Evolutionary conservation across 2,888 invertebrate genomes (phyloP).

Genomic region (Gryllus longicercus): DNA sequence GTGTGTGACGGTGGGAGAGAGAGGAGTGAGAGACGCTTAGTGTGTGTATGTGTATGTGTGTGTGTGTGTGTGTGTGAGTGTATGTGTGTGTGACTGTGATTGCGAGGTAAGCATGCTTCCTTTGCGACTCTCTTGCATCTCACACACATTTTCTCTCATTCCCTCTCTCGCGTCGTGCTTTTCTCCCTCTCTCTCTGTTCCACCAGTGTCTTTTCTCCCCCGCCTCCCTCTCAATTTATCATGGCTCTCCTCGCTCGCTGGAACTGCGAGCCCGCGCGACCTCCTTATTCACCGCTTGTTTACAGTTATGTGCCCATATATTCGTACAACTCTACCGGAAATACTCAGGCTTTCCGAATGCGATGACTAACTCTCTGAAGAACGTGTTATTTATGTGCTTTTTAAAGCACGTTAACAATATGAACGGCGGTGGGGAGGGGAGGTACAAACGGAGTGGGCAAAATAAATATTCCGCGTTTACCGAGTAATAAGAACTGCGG

Average conservation of each 20-base stretch:
- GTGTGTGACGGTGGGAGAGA: background rate
- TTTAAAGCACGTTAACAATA: background rate
- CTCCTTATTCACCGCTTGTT: background rate
- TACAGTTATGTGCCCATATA: constrained; percentile 2
- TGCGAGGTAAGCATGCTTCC: too few species aligned
- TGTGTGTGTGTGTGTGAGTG: too few species aligned
- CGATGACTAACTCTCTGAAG: background rate
- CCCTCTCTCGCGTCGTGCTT: too few species aligned
- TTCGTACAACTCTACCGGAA: constrained; percentile 2
- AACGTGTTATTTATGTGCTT: background rate
- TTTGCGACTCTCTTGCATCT: too few species aligned
- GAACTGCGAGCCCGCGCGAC: background rate
- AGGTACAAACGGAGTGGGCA: background rate
- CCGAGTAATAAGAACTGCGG: too few species aligned
- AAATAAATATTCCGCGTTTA: background rate
- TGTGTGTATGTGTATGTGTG: too few species aligned
- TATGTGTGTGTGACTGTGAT: too few species aligned
- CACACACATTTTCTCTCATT: too few species aligned
- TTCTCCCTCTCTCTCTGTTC: background rate
- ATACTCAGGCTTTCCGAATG: background rate
- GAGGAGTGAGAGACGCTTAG: too few species aligned
- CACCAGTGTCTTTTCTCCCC: background rate
- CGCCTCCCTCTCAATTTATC: background rate
- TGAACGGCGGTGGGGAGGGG: background rate
- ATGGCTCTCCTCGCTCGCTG: background rate